Base-by-base conservation (phyloP, 2,888 invertebrate genomes). In the Hirudinaria manillensis region DNA sequence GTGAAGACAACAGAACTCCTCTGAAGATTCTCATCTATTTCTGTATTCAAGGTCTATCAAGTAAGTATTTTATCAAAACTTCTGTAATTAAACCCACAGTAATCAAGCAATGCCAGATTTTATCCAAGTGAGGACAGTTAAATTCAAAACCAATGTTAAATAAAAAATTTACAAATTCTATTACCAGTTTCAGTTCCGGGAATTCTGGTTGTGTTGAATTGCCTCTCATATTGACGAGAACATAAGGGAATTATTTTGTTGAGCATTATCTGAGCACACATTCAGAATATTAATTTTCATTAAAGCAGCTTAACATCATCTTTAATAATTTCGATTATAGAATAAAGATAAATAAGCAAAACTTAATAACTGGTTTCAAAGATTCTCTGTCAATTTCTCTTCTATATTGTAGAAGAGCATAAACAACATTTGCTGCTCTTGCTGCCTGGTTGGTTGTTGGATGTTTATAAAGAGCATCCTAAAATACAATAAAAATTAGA, bases 211-310 rank as follows among this genome's bases (percentile, higher is more conserved):
- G 97, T 97, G 86, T 99, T 98, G 87, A 79, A 79, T 70, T 78
- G 91, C 91, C 87, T 93, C 71, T 96, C 95, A 85, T 98, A 98
- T 85, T 97, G 97, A 92, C 93, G 93, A 0, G 96, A 95, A 83
- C 97, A 97, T 76, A 98, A 87, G 0, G 97, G 97, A 77, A 99
- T 93, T 84, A 93, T 88, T 79, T 91, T 91, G 87, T 94, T 94
- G 32, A 95, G 89, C 88, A 94, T 89, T 65, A 74, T 66, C 71
- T 73, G 6, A 24, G 24, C 56, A n/a, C 27, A 36, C 45, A 45
- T n/a, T n/a, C n/a, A n/a, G n/a, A 72, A n/a, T 27, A 27, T 7
- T 61, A 45, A 21, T 51, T 24, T 66, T 16, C 66, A 19, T 66
- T 66, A 19, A 19, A 19, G 29, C n/a, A 66, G n/a, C 29, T 27